Base-by-base conservation (phyloP, 2,797 vertebrate genomes). In the Lutjanus campechanus region DNA sequence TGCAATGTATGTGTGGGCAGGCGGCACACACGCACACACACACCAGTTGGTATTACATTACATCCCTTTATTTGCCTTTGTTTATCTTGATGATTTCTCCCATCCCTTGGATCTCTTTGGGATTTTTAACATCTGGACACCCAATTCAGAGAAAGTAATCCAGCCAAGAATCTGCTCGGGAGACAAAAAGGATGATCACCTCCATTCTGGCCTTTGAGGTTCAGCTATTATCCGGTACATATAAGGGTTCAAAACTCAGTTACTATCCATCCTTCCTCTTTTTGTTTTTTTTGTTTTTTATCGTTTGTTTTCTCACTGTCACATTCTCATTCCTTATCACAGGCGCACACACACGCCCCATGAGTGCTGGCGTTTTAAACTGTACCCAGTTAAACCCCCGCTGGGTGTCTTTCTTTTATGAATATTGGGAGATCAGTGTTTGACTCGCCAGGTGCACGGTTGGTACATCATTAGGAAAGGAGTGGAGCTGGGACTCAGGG, bases 241-340 rank as follows among this genome's bases (percentile, higher is more conserved):
- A 88, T 85, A 89, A 68, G 83, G 84, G 53, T 75, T 89, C 67
- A 66, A 73, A 81, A 77, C 50, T 61, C 55, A 3, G 29, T 62
- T 72, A 19, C 58, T 12, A 71, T 73, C 69, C 81, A 83, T 89
- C 74, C 73, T 71, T 83, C 64, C 66, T 43, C 69, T 82, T 76
- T 2, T 77, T 89, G 67, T 86, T 90, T 85, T 89, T 89, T 36
- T 36, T 36, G 3, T 36, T 36, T 36, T 76, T 55, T 61, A 41
- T 83, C 29, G 11, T 63, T 84, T 77, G 54, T 79, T 86, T 90
- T 83, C 67, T 66, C 82, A 43, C 87, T 69, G 83, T 76, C 66
- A 59, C 84, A 77, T 62, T 79, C 73, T 77, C 69, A 53, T 73
- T 77, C 63, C 73, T 91, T 89, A 91, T 89, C 91, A 79, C 82